A percentile compares a stretch with the other conserved stretches of the same genome.
Conservation (phyloP, 2,113 vertebrate species). For the Silurus asotus region DNA sequence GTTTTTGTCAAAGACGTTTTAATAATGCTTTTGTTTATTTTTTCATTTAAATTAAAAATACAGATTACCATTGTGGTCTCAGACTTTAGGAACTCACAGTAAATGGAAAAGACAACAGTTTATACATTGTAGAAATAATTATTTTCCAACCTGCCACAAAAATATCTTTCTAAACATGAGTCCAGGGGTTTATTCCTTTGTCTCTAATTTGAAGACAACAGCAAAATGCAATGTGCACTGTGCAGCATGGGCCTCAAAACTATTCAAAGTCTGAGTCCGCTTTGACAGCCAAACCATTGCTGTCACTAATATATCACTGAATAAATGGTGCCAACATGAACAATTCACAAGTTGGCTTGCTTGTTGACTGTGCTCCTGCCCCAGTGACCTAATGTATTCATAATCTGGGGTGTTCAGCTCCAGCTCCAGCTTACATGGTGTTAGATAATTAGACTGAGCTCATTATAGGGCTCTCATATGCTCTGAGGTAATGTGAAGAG, state of each 20-base stretch:
- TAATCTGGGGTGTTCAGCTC: constrained; percentile 16
- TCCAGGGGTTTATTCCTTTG: background rate
- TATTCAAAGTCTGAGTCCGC: background rate
- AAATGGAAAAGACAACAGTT: background rate
- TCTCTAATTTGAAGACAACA: background rate
- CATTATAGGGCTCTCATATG: constrained; percentile 18
- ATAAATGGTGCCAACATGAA: background rate
- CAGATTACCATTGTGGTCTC: background rate
- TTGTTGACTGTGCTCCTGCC: constrained; percentile 19
- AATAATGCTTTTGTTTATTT: background rate
- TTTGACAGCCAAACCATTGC: background rate
- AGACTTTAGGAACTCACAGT: background rate
- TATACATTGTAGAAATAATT: background rate
- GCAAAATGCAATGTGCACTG: background rate
- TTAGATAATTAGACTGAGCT: constrained; percentile 43
- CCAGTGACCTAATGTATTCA: constrained; percentile 7
- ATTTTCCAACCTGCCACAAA: background rate
- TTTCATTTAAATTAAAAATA: background rate
- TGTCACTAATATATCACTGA: background rate
- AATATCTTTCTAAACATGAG: background rate
- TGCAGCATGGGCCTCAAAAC: background rate
- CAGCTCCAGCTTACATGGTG: background rate
- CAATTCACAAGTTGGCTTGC: background rate
- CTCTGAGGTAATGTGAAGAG: constrained; percentile 11
- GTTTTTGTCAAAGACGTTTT: background rate